Evolutionary conservation across 2,888 invertebrate species (phyloP), one percentile per base, ranked within the genome.

Genomic region (Lepeophtheirus nordmannii): DNA sequence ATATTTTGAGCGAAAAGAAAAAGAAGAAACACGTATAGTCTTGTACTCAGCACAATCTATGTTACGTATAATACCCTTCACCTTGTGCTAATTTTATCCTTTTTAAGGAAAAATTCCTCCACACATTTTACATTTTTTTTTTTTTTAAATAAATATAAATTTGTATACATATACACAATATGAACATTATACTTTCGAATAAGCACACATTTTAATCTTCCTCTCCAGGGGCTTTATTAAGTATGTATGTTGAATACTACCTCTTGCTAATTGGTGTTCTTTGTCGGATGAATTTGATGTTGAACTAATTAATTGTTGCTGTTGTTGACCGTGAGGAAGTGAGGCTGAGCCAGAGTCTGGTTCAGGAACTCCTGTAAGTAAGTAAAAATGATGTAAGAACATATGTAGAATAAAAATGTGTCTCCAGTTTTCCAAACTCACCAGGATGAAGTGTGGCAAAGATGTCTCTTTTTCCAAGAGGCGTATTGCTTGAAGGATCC

Each of bases 401-500:
- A 41, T 41, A 41, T 11, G 41, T 41, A n/a, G n/a, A n/a, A n/a
- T n/a, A n/a, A n/a, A n/a, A n/a, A n/a, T n/a, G n/a, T n/a, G n/a
- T n/a, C n/a, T n/a, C 30, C 7, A 30, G 2, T 30, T 30, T 30
- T 30, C 3, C 30, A 30, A 30, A 30, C 63, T 10, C 30, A 63
- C 63, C 63, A 30, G 63, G 37, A 37, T 63, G 63, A 37, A 63
- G 63, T 10, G 63, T 63, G 14, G 63, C 63, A 3, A 63, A 14
- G 7, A 63, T 38, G 9, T 63, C 63, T 17, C 56, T 22, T 56
- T 63, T 46, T 1, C 63, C 63, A n/a, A 63, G 59, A 8, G n/a
- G 38, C 10, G 56, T 60, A n/a, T 65, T 40, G 37, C 67, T 58
- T 17, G 12, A 30, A 10, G 37, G 38, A 56, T 67, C 67, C 12